phyloP scores from a whole-genome alignment of 2,113 vertebrate genomes.

The Heterocephalus glaber region DNA sequence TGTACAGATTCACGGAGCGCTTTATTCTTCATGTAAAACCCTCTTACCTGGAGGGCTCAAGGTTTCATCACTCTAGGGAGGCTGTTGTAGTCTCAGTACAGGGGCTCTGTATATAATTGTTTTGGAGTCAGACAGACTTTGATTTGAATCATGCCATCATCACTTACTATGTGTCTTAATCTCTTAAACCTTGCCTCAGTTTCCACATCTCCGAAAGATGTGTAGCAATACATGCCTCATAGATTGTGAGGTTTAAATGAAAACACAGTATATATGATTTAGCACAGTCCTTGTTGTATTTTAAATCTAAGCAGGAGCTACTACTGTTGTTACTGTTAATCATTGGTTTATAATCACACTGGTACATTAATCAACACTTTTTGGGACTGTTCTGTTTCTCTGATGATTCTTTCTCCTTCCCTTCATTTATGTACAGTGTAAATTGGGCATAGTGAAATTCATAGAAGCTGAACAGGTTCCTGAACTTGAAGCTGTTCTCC shows the following conservation, averaged over 20 bases:
- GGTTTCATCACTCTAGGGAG: not conserved
- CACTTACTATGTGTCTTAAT: not conserved
- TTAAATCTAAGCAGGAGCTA: not conserved
- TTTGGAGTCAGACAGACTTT: slow-evolving; percentile 50
- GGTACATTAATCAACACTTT: not conserved
- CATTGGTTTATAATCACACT: slow-evolving; percentile 34
- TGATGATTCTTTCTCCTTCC: slow-evolving; percentile 14
- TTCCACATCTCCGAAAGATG: slow-evolving; percentile 17
- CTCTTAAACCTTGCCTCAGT: slow-evolving; percentile 41
- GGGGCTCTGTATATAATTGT: not conserved
- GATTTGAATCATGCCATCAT: slow-evolving; percentile 45
- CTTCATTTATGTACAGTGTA: slow-evolving; percentile 89
- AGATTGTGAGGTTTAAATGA: slow-evolving; percentile 68
- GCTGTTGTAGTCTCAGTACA: not conserved
- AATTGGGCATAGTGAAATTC: slow-evolving; percentile 98
- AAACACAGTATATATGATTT: not conserved
- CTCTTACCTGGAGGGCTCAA: not conserved
- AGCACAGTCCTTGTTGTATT: not conserved
- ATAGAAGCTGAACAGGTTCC: slow-evolving; percentile 97
- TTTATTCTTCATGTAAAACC: not conserved
- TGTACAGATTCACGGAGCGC: not conserved
- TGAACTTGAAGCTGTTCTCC: slow-evolving; percentile 96
- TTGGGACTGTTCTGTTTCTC: not conserved
- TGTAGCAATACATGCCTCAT: not conserved
- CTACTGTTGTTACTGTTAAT: not conserved